A percentile compares a stretch with the other conserved stretches of the same genome.
phyloP scores from a whole-genome alignment of 2,113 vertebrate genomes.

The Nicator chloris region DNA sequence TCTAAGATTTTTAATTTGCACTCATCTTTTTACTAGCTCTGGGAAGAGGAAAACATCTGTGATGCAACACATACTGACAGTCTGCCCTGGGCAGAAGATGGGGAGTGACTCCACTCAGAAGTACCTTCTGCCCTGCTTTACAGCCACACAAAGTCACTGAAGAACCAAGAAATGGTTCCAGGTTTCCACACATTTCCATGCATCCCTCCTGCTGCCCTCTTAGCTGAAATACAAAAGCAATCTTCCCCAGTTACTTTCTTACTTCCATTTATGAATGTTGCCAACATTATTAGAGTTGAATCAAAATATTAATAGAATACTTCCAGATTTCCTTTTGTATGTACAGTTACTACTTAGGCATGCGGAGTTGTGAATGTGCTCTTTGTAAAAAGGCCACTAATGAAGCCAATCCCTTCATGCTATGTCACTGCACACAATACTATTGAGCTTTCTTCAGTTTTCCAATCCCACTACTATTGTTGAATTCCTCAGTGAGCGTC shows the following conservation, averaged over 20 bases:
- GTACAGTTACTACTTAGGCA: background rate
- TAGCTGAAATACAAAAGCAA: background rate
- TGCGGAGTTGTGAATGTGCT: accelerated
- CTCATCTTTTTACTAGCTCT: background rate
- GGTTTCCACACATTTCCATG: background rate
- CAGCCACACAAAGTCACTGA: background rate
- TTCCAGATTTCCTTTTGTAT: background rate
- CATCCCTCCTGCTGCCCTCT: background rate
- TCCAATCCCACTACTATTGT: accelerated
- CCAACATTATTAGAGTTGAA: background rate
- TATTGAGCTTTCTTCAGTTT: background rate
- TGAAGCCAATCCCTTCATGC: background rate
- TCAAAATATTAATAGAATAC: background rate
- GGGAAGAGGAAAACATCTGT: background rate
- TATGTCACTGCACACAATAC: background rate
- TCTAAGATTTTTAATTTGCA: background rate
- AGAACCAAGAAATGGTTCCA: background rate
- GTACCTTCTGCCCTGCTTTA: background rate
- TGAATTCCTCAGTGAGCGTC: background rate
- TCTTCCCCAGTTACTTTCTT: background rate
- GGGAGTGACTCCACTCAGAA: background rate
- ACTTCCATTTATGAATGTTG: background rate
- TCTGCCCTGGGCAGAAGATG: background rate
- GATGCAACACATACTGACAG: background rate
- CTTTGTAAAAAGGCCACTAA: background rate